Evolutionary conservation across 2,888 invertebrate genomes (phyloP), one percentile per base, ranked within the genome.

Genomic region (Cabera pusaria): DNA sequence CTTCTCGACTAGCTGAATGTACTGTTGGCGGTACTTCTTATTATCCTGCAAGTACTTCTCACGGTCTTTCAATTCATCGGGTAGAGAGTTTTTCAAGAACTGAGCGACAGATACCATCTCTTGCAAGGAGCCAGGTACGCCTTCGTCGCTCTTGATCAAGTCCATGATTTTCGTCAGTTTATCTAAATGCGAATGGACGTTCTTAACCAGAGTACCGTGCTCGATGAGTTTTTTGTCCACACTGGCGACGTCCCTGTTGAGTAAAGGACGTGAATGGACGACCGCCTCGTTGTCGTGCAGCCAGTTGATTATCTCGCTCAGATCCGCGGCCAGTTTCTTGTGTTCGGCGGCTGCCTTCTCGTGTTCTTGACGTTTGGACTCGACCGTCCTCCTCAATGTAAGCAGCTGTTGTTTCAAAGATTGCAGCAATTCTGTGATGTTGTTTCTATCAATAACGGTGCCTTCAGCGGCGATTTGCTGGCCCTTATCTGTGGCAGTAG

Each of bases 381-480:
- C 97, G 0, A 97, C 96, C 1, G 94, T 89, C 63, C 96, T 92
- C 66, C 96, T 91, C 2, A 98, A 80, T 37, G 93, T 92, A 33
- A 95, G 92, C 6, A 97, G 80, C 52, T 97, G 95, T 66, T 96
- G 96, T 73, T 96, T 97, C 8, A 98, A 72, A 0, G 94, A 94
- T 61, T 97, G 97, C 9, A 98, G 71, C 56, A 97, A 94, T 67
- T 97, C 96, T 1, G 96, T 96, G 3, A 98, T 94, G 53, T 93
- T 93, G 59, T 97, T 97, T 57, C 95, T 91, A 59, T 97, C 97
- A 7, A 95, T 94, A 0, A 95, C 93, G 1, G 96, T 94, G 21
- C 97, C 97, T 80, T 98, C 97, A 0, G 94, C 94, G 0, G 96
- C 96, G 16, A 98, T 97, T 73, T 97, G 96, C 64, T 96, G 96